Conservation (phyloP, 2,797 vertebrate species). For the Lacerta viridis region DNA sequence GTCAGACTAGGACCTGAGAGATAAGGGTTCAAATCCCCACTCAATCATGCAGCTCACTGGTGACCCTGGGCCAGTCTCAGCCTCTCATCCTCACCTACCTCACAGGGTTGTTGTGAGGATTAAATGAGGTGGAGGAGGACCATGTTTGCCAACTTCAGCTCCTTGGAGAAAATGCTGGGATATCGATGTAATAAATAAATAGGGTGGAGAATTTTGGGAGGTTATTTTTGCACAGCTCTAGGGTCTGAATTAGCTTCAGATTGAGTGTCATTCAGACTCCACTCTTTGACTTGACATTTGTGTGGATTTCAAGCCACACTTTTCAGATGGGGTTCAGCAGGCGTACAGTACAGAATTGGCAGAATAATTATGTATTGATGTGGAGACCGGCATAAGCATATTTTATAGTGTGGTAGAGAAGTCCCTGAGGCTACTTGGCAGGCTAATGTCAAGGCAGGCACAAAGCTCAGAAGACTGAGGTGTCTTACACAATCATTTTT, state of each 20-base stretch:
- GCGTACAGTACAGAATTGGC: neutral
- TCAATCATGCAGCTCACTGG: too few species aligned
- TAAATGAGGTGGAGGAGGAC: too few species aligned
- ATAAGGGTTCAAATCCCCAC: too few species aligned
- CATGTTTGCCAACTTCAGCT: too few species aligned
- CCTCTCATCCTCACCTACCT: too few species aligned
- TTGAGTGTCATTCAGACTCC: neutral
- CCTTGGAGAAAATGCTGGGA: too few species aligned
- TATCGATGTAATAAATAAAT: neutral
- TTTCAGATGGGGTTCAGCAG: neutral
- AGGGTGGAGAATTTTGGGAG: too few species aligned
- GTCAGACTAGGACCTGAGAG: too few species aligned
- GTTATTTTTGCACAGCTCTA: too few species aligned
- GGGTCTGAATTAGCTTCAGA: neutral
- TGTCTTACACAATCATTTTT: neutral
- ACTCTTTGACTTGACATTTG: neutral
- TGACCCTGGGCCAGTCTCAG: too few species aligned
- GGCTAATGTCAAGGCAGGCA: neutral
- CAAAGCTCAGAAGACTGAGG: neutral
- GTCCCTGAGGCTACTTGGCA: neutral
- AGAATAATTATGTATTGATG: neutral
- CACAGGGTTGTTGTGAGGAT: too few species aligned
- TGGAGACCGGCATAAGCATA: neutral
- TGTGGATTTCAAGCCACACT: neutral
- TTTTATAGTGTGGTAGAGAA: neutral